Conservation (phyloP, 23 tunicate genomes). For the Clavelina lepadiformis region DNA sequence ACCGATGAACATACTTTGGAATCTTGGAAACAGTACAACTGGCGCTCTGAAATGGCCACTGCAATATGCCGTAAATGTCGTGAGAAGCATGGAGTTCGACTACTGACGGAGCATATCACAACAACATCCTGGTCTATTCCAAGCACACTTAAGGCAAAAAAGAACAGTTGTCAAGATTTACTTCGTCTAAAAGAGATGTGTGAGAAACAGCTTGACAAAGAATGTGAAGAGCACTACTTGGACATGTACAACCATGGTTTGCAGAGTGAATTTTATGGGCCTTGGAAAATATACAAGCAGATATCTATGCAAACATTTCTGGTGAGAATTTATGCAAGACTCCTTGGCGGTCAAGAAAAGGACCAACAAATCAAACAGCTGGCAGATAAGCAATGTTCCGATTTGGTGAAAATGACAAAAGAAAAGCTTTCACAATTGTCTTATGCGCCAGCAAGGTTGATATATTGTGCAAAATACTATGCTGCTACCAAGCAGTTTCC, state of each 20-base stretch:
- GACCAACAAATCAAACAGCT: background rate
- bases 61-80: background rate
- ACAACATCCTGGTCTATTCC: background rate
- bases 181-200: slow-evolving; percentile 5
- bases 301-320: no score
- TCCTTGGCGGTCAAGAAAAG: background rate
- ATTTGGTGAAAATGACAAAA: no score
- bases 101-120: slow-evolving; percentile 5
- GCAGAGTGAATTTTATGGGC: background rate
- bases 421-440: no score
- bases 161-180: background rate
- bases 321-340: slow-evolving; percentile 11
- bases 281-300: background rate
- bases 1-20: background rate
- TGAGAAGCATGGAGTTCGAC: background rate
- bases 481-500: slow-evolving; percentile 8
- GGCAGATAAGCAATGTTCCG: background rate
- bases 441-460: slow-evolving; percentile 7
- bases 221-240: background rate
- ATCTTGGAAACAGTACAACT: background rate
- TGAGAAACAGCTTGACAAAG: slow-evolving; percentile 9
- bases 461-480: slow-evolving; percentile 37
- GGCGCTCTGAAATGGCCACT: background rate
- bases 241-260: background rate
- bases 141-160: background rate